Evolutionary conservation across 2,113 vertebrate genomes (phyloP).

Genomic region (Clarias magur): DNA sequence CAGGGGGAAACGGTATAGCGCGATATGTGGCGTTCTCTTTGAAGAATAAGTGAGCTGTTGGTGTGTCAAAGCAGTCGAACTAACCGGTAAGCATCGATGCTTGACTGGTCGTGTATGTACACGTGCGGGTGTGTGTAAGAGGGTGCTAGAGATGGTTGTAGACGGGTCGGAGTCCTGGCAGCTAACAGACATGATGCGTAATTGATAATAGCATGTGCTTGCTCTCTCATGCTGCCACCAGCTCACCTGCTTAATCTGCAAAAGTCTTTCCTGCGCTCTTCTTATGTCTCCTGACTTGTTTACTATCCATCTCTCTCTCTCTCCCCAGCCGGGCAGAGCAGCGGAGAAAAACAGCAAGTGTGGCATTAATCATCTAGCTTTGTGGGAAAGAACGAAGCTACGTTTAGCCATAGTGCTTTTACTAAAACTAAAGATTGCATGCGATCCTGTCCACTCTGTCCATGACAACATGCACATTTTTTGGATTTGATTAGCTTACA

Average conservation of each 20-base stretch:
- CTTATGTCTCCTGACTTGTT: slow-evolving; percentile 19
- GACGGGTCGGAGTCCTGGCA: slow-evolving; percentile 18
- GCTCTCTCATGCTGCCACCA: slow-evolving; percentile 59
- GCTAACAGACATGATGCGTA: slow-evolving; percentile 59
- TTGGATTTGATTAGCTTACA: too few species aligned
- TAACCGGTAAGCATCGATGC: slow-evolving; percentile 20
- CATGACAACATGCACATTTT: neutral
- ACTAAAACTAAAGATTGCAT: neutral
- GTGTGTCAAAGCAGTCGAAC: slow-evolving; percentile 21
- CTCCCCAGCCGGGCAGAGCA: slow-evolving; percentile 11
- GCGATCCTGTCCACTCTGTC: neutral
- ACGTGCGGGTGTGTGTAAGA: slow-evolving; percentile 5
- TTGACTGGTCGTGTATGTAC: neutral
- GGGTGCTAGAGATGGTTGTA: slow-evolving; percentile 35
- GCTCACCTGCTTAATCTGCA: slow-evolving; percentile 63
- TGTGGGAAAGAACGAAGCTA: slow-evolving; percentile 13
- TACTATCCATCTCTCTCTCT: slow-evolving; percentile 45
- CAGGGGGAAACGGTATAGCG: slow-evolving; percentile 39
- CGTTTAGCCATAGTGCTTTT: slow-evolving; percentile 10
- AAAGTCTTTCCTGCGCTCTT: slow-evolving; percentile 38
- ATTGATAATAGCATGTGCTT: slow-evolving; percentile 68
- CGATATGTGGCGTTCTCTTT: slow-evolving; percentile 16
- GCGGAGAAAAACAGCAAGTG: slow-evolving; percentile 48
- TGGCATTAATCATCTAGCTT: slow-evolving; percentile 49
- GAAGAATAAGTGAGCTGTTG: slow-evolving; percentile 57